A percentile compares a stretch with the other conserved stretches of the same genome.
These are phyloP conservation scores for Catocala fraxini DNA, from an alignment of 2,888 invertebrate genomes.

Conservation along the genomic window DNA sequence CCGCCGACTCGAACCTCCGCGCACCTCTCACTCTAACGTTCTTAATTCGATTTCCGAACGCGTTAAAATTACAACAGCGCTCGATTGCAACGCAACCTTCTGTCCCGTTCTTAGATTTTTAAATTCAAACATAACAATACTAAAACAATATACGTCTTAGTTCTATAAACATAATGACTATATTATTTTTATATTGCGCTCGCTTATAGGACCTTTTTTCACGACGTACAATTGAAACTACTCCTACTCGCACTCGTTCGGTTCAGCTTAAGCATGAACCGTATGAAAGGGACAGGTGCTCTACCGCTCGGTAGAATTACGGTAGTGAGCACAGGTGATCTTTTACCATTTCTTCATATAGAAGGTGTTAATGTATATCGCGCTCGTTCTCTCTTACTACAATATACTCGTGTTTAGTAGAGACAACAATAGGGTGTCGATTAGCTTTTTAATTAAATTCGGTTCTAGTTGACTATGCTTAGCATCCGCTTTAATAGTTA, in stretches of 20 bases:
- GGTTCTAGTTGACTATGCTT: constrained; percentile 77
- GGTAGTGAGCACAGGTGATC: constrained; percentile 88
- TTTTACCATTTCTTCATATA: constrained; percentile 80
- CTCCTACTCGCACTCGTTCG: constrained; percentile 87
- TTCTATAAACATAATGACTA: constrained; percentile 37
- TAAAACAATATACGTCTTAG: constrained; percentile 33
- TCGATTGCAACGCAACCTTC: constrained; percentile 84
- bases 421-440: constrained; percentile 65
- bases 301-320: constrained; percentile 84
- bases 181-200: constrained; percentile 36
- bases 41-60: constrained; percentile 87
- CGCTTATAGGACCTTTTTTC: constrained; percentile 59
- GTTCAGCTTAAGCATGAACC: constrained; percentile 84
- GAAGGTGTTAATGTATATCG: constrained; percentile 78
- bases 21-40: constrained; percentile 85
- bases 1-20: constrained; percentile 74
- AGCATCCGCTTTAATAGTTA: constrained; percentile 76
- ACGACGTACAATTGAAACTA: constrained; percentile 67
- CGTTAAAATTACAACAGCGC: constrained; percentile 83
- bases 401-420: constrained; percentile 44
- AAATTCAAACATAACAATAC: constrained; percentile 43
- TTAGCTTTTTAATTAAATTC: constrained; percentile 74
- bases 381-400: constrained; percentile 68
- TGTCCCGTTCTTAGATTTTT: constrained; percentile 76
- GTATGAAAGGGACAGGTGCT: constrained; percentile 87